phyloP scores from a whole-genome alignment of 1,140 invertebrate genomes.

The Ostrea denselamellosa region DNA sequence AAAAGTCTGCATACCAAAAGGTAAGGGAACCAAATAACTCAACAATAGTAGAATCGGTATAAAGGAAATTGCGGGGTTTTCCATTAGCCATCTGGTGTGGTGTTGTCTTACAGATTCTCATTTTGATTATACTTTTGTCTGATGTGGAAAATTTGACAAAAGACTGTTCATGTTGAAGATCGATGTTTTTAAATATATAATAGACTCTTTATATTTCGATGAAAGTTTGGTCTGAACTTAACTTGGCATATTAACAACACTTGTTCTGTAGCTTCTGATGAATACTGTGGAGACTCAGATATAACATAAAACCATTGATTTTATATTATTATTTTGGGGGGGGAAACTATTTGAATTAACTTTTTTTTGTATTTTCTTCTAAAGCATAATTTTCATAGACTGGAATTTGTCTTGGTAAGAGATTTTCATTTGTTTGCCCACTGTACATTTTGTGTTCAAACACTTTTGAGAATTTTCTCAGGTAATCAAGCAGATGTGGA shows the following conservation, averaged over 20 bases:
- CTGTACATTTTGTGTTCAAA: neutral
- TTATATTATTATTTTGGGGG: too few relatives aligned
- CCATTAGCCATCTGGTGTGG: constrained; percentile 17
- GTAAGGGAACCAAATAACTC: neutral
- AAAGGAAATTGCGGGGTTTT: neutral
- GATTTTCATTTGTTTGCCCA: neutral
- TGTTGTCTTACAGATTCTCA: constrained; percentile 15
- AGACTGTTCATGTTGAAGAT: neutral
- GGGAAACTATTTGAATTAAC: neutral
- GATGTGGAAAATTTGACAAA: neutral
- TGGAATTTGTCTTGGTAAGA: constrained; percentile 34
- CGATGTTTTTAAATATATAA: neutral
- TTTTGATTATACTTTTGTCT: neutral
- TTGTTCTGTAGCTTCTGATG: neutral
- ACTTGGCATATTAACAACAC: neutral
- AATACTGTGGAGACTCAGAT: too few relatives aligned
- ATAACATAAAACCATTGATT: too few relatives aligned
- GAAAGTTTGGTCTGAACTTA: neutral
- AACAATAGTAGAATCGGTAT: neutral
- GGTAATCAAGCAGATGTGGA: neutral
- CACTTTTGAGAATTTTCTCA: neutral
- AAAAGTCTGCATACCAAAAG: constrained; percentile 19
- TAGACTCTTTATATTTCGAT: neutral
- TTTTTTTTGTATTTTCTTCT: constrained; percentile 1
- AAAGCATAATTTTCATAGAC: constrained; percentile 31